A percentile compares a stretch with the other conserved stretches of the same genome.
Conservation (phyloP, 1,140 invertebrate species). For the Bombus polaris region DNA sequence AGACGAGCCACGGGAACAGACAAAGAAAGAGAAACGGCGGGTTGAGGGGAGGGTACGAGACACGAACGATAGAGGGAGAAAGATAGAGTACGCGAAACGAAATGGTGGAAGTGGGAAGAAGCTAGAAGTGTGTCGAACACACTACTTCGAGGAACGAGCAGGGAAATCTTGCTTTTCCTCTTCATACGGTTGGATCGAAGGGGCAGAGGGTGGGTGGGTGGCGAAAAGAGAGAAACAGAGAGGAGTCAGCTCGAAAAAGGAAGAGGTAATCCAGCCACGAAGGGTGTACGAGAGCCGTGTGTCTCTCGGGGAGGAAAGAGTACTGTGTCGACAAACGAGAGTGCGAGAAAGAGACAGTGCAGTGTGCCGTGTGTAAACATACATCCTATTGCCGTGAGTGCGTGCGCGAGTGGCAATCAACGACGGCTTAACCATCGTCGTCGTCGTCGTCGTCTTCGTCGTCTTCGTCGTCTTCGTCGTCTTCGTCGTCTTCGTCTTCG, state of each 20-base stretch:
- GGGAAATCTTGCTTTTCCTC: slow-evolving; percentile 56
- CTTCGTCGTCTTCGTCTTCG: neutral
- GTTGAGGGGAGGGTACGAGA: neutral
- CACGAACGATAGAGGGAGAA: neutral
- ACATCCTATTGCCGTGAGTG: slow-evolving; percentile 49
- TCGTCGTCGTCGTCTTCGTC: slow-evolving; percentile 3
- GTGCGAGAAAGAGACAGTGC: slow-evolving; percentile 49
- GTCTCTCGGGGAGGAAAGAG: slow-evolving; percentile 10
- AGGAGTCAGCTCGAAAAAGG: slow-evolving; percentile 11
- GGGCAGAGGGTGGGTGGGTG: slow-evolving; percentile 28
- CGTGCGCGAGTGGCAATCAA: slow-evolving; percentile 48
- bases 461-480: neutral
- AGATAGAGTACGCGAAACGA: slow-evolving; percentile 2
- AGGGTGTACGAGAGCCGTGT: slow-evolving; percentile 29
- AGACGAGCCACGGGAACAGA: slow-evolving; percentile 26
- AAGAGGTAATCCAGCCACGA: slow-evolving; percentile 20
- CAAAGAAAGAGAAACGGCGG: slow-evolving; percentile 9
- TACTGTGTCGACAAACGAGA: slow-evolving; percentile 20
- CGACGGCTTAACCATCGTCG: slow-evolving; percentile 23
- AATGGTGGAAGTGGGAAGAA: slow-evolving; percentile 32
- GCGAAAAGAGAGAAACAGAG: slow-evolving; percentile 13
- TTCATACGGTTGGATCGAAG: slow-evolving; percentile 47
- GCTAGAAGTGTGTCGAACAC: slow-evolving; percentile 61
- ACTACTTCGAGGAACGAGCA: slow-evolving; percentile 25
- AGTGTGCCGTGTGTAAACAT: slow-evolving; percentile 58